phyloP scores from a whole-genome alignment of 2,797 vertebrate genomes.

The Carcharodon carcharias region DNA sequence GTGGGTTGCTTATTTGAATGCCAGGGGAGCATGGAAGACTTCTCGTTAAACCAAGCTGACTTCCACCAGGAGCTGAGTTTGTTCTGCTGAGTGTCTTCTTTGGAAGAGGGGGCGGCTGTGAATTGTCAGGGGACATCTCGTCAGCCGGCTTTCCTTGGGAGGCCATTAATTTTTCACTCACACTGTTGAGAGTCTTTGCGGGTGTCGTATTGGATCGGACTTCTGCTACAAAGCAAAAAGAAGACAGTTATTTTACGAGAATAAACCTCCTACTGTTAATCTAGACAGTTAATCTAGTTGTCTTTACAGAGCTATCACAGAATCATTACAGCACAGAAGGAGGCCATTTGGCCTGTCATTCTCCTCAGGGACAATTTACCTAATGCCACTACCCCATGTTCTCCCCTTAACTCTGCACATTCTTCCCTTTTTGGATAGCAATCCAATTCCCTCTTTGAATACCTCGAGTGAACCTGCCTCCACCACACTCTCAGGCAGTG shows the following conservation, averaged over 20 bases:
- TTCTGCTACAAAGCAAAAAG: not conserved
- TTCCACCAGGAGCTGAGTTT: conserved; percentile 46
- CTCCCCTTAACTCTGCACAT: too few relatives aligned
- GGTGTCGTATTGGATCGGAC: not conserved
- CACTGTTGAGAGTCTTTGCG: not conserved
- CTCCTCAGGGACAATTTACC: too few relatives aligned
- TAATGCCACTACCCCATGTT: too few relatives aligned
- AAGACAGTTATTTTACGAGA: not conserved
- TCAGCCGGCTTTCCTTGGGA: not conserved
- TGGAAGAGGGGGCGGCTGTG: conserved; percentile 49
- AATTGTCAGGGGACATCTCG: fast-evolving
- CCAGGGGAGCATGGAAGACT: not conserved
- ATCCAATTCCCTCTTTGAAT: too few relatives aligned
- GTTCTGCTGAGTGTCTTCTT: conserved; percentile 52
- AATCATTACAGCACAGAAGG: not conserved
- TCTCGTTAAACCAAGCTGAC: fast-evolving
- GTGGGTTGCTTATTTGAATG: conserved; percentile 27
- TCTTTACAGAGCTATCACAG: not conserved
- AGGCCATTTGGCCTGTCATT: too few relatives aligned
- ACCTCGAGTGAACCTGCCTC: too few relatives aligned
- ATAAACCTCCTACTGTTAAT: not conserved
- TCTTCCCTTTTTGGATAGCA: too few relatives aligned
- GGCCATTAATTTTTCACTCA: not conserved
- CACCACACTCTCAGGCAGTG: too few relatives aligned
- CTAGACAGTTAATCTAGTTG: not conserved